These are phyloP conservation scores for Cyclopterus lumpus DNA, from an alignment of 2,797 vertebrate species.

Conservation along the genomic window DNA sequence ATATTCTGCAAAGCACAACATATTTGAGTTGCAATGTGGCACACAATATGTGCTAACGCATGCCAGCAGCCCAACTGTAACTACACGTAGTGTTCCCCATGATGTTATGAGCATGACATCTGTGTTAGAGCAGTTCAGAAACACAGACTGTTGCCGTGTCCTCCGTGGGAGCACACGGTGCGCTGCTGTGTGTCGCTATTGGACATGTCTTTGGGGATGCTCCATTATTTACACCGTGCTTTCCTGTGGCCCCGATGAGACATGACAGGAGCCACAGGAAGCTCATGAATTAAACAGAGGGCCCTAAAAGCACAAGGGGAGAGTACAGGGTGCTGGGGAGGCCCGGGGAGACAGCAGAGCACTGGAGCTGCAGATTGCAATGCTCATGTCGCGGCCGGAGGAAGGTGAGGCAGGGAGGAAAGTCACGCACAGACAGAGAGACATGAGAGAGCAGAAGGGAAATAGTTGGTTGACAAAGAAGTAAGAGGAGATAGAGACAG, in stretches of 20 bases:
- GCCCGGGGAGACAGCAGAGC: slow-evolving; percentile 64
- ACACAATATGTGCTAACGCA: background rate
- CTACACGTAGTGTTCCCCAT: slow-evolving; percentile 24
- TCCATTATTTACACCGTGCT: slow-evolving; percentile 87
- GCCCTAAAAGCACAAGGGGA: slow-evolving; percentile 82
- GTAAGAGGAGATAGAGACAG: slow-evolving; percentile 12
- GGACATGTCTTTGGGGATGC: slow-evolving; percentile 76
- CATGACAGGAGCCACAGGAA: slow-evolving; percentile 84
- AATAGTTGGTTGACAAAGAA: slow-evolving; percentile 12
- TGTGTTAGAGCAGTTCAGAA: slow-evolving; percentile 45
- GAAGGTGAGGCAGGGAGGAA: slow-evolving; percentile 52
- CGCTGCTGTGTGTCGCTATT: slow-evolving; percentile 65
- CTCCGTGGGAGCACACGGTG: slow-evolving; percentile 47
- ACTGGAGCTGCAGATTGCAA: slow-evolving; percentile 66
- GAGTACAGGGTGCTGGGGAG: slow-evolving; percentile 63
- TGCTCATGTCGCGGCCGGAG: slow-evolving; percentile 60
- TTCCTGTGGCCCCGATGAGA: slow-evolving; percentile 81
- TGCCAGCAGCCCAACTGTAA: background rate
- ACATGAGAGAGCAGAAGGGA: slow-evolving; percentile 29
- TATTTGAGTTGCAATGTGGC: slow-evolving; percentile 1
- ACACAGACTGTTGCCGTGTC: slow-evolving; percentile 41
- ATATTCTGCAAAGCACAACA: background rate
- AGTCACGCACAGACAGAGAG: slow-evolving; percentile 22
- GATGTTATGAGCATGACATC: slow-evolving; percentile 46
- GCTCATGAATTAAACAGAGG: slow-evolving; percentile 86